A percentile compares a stretch with the other conserved stretches of the same genome.
These are phyloP conservation scores for Mythimna albipuncta DNA, from an alignment of 2,888 invertebrate genomes.

Conservation along the genomic window DNA sequence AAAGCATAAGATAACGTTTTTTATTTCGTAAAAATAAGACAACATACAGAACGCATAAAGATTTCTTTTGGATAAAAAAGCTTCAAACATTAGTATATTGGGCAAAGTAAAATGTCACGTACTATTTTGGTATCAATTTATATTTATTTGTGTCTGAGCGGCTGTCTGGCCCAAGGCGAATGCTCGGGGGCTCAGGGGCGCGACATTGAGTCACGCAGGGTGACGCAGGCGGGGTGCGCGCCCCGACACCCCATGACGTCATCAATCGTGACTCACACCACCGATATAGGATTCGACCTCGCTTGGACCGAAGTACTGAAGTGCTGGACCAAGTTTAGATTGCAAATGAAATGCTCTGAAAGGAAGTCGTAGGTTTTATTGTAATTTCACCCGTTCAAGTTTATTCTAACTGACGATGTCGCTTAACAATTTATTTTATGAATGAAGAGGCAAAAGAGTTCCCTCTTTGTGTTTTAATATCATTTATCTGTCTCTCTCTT, in stretches of 20 bases:
- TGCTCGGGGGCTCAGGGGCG: slow-evolving; percentile 70
- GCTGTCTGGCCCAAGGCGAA: slow-evolving; percentile 70
- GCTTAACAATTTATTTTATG: slow-evolving; percentile 23
- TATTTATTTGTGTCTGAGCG: slow-evolving; percentile 75
- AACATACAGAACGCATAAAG: background rate
- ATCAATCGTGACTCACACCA: slow-evolving; percentile 78
- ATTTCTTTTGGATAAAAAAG: slow-evolving; percentile 5
- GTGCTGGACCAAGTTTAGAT: slow-evolving; percentile 55
- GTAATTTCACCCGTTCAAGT: slow-evolving; percentile 61
- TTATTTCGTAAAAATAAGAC: slow-evolving; percentile 15
- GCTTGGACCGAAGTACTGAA: slow-evolving; percentile 41
- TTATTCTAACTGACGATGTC: slow-evolving; percentile 48
- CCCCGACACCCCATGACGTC: slow-evolving; percentile 83
- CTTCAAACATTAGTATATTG: slow-evolving; percentile 10
- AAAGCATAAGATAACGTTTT: slow-evolving; percentile 50
- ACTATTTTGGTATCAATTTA: slow-evolving; percentile 68
- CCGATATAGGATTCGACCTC: slow-evolving; percentile 73
- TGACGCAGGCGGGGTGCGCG: slow-evolving; percentile 78
- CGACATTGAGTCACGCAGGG: slow-evolving; percentile 79
- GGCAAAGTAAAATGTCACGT: slow-evolving; percentile 38
- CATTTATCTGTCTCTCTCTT: slow-evolving; percentile 6
- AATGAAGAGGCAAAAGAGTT: slow-evolving; percentile 27
- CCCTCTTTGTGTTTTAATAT: background rate
- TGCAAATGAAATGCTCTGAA: slow-evolving; percentile 56
- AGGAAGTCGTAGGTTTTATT: slow-evolving; percentile 66